Evolutionary conservation across 1,140 invertebrate genomes (phyloP).

Genomic region (Drosophila sucinea): DNA sequence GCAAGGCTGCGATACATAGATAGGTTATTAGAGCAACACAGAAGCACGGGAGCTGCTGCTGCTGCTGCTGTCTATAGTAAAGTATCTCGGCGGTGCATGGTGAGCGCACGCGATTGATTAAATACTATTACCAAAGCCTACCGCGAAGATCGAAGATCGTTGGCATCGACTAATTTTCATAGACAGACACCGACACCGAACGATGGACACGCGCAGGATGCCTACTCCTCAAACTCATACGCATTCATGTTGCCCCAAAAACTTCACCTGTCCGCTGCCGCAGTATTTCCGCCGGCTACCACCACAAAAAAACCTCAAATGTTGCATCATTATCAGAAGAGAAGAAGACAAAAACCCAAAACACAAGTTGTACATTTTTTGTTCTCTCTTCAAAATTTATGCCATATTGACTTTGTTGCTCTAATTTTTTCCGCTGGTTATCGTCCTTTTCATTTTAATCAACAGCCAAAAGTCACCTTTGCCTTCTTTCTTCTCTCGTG

Average conservation of each 20-base stretch:
- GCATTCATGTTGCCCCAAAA: slow-evolving; percentile 29
- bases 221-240: slow-evolving; percentile 11
- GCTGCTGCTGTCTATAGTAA: slow-evolving; percentile 12
- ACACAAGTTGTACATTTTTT: slow-evolving; percentile 26
- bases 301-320: slow-evolving; percentile 66
- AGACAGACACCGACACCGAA: slow-evolving; percentile 50
- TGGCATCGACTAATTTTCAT: slow-evolving; percentile 64
- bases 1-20: slow-evolving; percentile 54
- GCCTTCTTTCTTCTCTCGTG: neutral
- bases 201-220: slow-evolving; percentile 67
- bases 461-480: slow-evolving; percentile 24
- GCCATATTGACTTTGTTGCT: slow-evolving; percentile 79
- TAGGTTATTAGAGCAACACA: slow-evolving; percentile 65
- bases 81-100: neutral
- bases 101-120: slow-evolving; percentile 73
- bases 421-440: slow-evolving; percentile 81
- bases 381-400: slow-evolving; percentile 63
- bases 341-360: slow-evolving; percentile 23
- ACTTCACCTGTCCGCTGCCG: slow-evolving; percentile 67
- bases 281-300: slow-evolving; percentile 69
- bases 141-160: slow-evolving; percentile 10
- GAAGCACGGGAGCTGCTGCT: slow-evolving; percentile 31
- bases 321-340: slow-evolving; percentile 74
- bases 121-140: slow-evolving; percentile 34
- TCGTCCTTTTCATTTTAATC: slow-evolving; percentile 79